These are phyloP conservation scores for Drosophila lacteicornis DNA, from an alignment of 1,140 invertebrate species.

Conservation along the genomic window DNA sequence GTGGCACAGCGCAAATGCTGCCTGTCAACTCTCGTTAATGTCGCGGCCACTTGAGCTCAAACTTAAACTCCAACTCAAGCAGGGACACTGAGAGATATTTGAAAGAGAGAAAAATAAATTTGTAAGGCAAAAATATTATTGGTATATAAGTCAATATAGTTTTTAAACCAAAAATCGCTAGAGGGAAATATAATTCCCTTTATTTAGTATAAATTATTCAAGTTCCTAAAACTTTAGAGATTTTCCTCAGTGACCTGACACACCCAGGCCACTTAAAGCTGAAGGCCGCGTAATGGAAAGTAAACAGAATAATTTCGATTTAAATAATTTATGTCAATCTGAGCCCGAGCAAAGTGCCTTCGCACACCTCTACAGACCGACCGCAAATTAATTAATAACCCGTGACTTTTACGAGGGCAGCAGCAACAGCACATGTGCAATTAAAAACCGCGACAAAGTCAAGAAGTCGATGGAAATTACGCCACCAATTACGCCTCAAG, in stretches of 20 bases:
- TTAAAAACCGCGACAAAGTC: constrained; percentile 71
- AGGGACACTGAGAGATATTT: neutral
- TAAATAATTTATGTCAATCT: constrained; percentile 59
- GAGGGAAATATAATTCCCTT: no score
- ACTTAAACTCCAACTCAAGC: constrained; percentile 17
- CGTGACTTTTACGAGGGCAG: constrained; percentile 25
- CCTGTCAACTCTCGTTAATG: constrained; percentile 75
- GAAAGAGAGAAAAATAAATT: no score
- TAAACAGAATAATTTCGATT: constrained; percentile 46
- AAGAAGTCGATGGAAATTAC: constrained; percentile 36
- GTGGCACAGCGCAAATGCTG: constrained; percentile 35
- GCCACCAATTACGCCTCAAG: constrained; percentile 61
- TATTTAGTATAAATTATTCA: neutral
- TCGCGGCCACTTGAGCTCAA: constrained; percentile 43
- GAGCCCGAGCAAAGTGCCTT: constrained; percentile 28
- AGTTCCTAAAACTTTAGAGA: no score
- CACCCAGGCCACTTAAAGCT: constrained; percentile 15
- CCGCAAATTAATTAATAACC: constrained; percentile 76
- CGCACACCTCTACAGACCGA: constrained; percentile 32
- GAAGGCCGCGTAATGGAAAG: constrained; percentile 24
- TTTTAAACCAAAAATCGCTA: no score
- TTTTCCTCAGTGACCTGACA: neutral
- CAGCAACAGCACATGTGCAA: constrained; percentile 57
- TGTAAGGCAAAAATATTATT: no score
- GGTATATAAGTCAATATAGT: no score